These are phyloP conservation scores for Puntigrus tetrazona DNA, from an alignment of 2,113 vertebrate species.

Conservation along the genomic window DNA sequence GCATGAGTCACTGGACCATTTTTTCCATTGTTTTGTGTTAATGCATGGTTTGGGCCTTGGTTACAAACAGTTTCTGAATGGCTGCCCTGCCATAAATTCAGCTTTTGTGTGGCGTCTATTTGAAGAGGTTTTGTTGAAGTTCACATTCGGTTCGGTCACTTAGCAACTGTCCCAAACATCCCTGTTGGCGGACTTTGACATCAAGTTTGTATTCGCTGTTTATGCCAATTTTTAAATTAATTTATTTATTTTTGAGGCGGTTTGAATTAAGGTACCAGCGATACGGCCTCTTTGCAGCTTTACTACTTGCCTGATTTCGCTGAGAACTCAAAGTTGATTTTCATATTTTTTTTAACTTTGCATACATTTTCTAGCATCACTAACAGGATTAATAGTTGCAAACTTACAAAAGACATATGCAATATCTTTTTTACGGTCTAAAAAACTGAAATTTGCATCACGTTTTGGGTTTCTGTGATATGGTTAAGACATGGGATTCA, in stretches of 20 bases:
- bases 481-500: too few species aligned
- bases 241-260: neutral
- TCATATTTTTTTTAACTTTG: neutral
- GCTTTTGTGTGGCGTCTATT: slow-evolving; percentile 20
- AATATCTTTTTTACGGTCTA: neutral
- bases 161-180: neutral
- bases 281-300: neutral
- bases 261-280: neutral
- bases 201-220: neutral
- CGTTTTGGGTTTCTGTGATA: too few species aligned
- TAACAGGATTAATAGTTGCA: neutral
- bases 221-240: neutral
- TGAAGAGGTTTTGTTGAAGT: slow-evolving; percentile 1
- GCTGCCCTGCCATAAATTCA: neutral
- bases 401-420: neutral
- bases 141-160: slow-evolving; percentile 1
- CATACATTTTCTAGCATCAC: neutral
- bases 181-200: neutral
- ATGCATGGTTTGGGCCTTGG: slow-evolving; percentile 22
- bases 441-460: neutral
- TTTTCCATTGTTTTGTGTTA: neutral
- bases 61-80: slow-evolving; percentile 23
- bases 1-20: slow-evolving; percentile 1
- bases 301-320: neutral
- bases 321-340: neutral